Base-by-base conservation (phyloP, 2,113 vertebrate genomes). In the Catagonus wagneri region DNA sequence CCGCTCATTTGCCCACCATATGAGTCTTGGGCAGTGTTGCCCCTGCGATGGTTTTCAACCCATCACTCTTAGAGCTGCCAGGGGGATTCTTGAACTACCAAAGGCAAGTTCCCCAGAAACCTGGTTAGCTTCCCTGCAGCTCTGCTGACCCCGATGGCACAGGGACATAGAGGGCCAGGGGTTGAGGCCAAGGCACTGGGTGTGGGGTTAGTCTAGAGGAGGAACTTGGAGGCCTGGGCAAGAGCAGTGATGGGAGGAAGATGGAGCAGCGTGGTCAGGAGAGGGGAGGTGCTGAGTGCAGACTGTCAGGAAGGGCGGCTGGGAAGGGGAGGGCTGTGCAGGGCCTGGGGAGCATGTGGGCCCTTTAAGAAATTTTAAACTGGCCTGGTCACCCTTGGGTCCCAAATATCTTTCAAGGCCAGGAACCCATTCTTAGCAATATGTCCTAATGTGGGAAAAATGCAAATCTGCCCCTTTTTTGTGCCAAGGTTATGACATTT, bases 401-500 rank as follows among this genome's bases (percentile, higher is more conserved):
- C 78, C 76, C 66, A 96, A 74, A 93, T 80, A 74, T 96, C 68
- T 94, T 92, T 94, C 94, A 83, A 71, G 74, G 72, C 72, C 93
- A 95, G 39, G 61, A 96, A 89, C 72, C 16, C 93, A 56, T 96
- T 95, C 95, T 97, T 84, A 96, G 74, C 72, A 92, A 96, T 39
- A 96, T 96, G 72, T 98, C 80, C 81, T 96, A 76, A 97, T 96
- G 96, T 97, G 97, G 95, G 96, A 98, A 98, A 96, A 96, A 96
- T 32, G 56, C 81, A 36, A 79, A 76, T 84, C 94, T 20, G 7
- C 9, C 69, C 88, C 9, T 29, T 96, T 50, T 96, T 93, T 84
- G 91, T 96, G 81, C 88, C 52, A n/a, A 93, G 90, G 96, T 96
- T 94, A 85, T 96, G 95, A 79, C 81, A 95, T 96, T 95, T 97